phyloP scores from a whole-genome alignment of 2,797 vertebrate genomes.

The Manis crassicaudata region DNA sequence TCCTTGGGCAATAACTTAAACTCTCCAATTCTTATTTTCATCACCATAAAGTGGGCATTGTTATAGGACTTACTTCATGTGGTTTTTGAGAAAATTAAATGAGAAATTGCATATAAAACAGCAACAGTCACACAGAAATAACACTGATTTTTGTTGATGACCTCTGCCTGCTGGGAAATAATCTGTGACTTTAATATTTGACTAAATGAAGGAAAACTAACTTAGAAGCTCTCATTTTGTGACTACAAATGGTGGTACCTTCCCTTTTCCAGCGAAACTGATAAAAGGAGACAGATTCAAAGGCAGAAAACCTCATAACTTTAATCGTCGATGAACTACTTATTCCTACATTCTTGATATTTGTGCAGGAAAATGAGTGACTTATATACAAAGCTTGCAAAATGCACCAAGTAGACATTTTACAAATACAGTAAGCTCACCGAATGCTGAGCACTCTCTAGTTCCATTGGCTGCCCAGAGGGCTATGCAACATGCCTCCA shows the following conservation, averaged over 20 bases:
- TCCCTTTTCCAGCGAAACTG: background rate
- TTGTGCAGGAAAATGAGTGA: background rate
- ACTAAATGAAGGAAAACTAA: background rate
- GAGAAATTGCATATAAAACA: background rate
- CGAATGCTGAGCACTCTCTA: background rate
- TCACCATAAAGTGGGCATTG: background rate
- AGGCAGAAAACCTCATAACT: background rate
- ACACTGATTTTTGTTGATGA: background rate
- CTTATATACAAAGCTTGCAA: background rate
- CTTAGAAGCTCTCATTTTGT: background rate
- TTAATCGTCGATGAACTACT: background rate
- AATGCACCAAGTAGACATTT: background rate
- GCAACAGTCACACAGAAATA: background rate
- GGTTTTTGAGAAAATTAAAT: slow-evolving; percentile 10
- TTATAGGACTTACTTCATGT: background rate
- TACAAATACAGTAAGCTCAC: background rate
- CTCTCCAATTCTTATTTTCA: background rate
- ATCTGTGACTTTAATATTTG: background rate
- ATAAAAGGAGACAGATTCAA: background rate
- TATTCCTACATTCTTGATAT: background rate
- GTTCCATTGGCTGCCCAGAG: background rate
- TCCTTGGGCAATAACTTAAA: background rate
- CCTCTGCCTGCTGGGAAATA: background rate
- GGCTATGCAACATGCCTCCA: background rate
- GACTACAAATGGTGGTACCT: background rate